Evolutionary conservation across 2,797 vertebrate genomes (phyloP), one percentile per base, ranked within the genome.

Genomic region (Antrozous pallidus): DNA sequence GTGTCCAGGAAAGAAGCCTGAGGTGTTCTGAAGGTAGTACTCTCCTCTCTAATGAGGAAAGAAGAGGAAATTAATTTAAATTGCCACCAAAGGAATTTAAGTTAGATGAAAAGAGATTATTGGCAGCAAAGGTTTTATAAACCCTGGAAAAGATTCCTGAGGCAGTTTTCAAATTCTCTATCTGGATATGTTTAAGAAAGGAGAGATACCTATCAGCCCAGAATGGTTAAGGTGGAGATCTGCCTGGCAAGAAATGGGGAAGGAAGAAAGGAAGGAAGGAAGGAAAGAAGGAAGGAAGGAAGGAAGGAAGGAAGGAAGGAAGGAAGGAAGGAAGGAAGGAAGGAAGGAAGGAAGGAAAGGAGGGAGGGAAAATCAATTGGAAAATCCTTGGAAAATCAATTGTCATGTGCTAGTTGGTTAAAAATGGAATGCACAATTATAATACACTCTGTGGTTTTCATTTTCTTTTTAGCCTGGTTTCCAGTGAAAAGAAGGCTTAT

Each of bases 381-480:
- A n/a, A n/a, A n/a, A n/a, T n/a, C 85, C 93, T 96, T 97, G 91
- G 93, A 95, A 97, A 95, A 94, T 95, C 95, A 95, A 47, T 71
- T 95, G 95, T 85, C 90, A 61, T 94, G 70, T 93, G 91, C 74
- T 93, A 90, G 85, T 92, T 95, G 90, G 78, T 96, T 97, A 49
- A 95, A 96, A 95, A 90, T 92, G 81, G 95, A 96, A 96, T 95
- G 90, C 93, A 95, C 90, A 96, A 92, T 97, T 96, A 95, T 75
- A 95, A 91, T 96, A 81, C 38, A 81, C 38, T 90, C 91, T 96
- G 90, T 97, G 94, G 90, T 63, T 96, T 96, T 96, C 93, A 91
- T 97, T 97, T 96, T 93, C 78, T 95, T 86, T 95, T 93, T 84
- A 93, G 88, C 86, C 75, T 96, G 67, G 83, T 96, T 96, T 96